Percentiles rank a stretch among this genome's conserved stretches.
Conservation (phyloP, 2,113 vertebrate species). For the Macquaria ambigua region DNA sequence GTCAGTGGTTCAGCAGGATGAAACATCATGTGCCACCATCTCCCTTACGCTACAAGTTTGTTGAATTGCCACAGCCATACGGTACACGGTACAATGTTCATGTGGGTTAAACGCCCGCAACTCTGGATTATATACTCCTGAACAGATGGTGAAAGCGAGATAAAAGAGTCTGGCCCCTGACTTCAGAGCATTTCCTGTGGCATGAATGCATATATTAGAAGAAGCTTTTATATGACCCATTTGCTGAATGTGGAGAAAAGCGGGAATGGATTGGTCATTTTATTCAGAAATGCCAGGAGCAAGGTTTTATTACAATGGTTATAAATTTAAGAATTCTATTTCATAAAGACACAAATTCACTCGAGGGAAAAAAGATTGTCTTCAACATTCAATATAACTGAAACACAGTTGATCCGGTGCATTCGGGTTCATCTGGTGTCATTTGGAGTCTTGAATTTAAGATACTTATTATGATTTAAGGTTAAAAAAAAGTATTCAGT, state of each 20-base stretch:
- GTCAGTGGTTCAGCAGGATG: slow-evolving; percentile 46
- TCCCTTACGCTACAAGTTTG: slow-evolving; percentile 18
- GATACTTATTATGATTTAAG: not conserved
- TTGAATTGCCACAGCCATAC: slow-evolving; percentile 23
- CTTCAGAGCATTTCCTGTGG: slow-evolving; percentile 37
- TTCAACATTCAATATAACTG: not conserved
- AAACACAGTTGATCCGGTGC: slow-evolving; percentile 5
- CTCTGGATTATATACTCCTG: slow-evolving; percentile 18
- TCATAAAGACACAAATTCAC: slow-evolving; percentile 8
- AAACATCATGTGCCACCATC: slow-evolving; percentile 51
- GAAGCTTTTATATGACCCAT: not conserved
- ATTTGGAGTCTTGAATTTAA: not conserved
- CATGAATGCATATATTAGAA: slow-evolving; percentile 39
- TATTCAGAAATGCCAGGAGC: slow-evolving; percentile 9
- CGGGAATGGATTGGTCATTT: slow-evolving; percentile 2
- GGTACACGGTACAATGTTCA: slow-evolving; percentile 12
- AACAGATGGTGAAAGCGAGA: slow-evolving; percentile 59
- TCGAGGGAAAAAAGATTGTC: not conserved
- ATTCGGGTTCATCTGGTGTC: slow-evolving; percentile 2
- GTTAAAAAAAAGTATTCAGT: not conserved
- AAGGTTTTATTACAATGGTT: slow-evolving; percentile 29
- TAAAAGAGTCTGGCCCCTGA: slow-evolving; percentile 32
- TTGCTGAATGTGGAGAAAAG: slow-evolving; percentile 4
- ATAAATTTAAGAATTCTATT: slow-evolving; percentile 30
- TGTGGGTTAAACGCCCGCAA: slow-evolving; percentile 34